A percentile compares a stretch with the other conserved stretches of the same genome.
Evolutionary conservation across 1,140 invertebrate genomes (phyloP).

Genomic region (Nebria ingens): DNA sequence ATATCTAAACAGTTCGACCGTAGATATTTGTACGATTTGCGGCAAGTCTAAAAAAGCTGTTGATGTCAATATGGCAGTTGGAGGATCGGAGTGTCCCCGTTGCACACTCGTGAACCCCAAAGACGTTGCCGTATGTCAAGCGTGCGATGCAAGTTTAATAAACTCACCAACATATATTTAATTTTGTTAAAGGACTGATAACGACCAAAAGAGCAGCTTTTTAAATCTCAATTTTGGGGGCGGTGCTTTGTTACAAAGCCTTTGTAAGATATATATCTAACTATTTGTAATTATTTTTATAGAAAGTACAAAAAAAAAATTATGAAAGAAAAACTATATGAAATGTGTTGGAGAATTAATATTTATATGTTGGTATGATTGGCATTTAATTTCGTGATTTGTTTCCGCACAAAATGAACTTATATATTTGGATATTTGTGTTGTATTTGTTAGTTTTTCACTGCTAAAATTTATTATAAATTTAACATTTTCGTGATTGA

Average conservation of each 20-base stretch:
- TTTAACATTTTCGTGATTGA: too few relatives aligned
- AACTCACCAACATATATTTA: constrained; percentile 63
- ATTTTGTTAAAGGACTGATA: background rate
- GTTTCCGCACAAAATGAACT: too few relatives aligned
- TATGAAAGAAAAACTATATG: background rate
- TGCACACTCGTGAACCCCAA: constrained; percentile 74
- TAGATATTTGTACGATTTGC: constrained; percentile 67
- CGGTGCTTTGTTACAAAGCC: background rate
- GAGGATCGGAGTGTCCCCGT: constrained; percentile 61
- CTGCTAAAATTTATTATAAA: too few relatives aligned
- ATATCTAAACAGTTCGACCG: constrained; percentile 46
- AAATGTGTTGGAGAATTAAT: too few relatives aligned
- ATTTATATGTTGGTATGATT: too few relatives aligned
- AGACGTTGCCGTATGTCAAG: constrained; percentile 52
- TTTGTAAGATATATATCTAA: background rate
- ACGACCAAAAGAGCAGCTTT: background rate
- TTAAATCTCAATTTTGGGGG: too few relatives aligned
- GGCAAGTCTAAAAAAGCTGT: constrained; percentile 46
- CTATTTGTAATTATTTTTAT: constrained; percentile 1
- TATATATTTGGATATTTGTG: too few relatives aligned
- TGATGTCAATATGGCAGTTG: constrained; percentile 43
- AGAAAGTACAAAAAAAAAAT: background rate
- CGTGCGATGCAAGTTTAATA: constrained; percentile 55
- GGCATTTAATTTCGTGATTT: too few relatives aligned
- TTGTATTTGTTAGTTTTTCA: too few relatives aligned